A percentile compares a stretch with the other conserved stretches of the same genome.
These are phyloP conservation scores for Globodera ellingtonae DNA, from an alignment of 1,140 invertebrate species.

Conservation along the genomic window DNA sequence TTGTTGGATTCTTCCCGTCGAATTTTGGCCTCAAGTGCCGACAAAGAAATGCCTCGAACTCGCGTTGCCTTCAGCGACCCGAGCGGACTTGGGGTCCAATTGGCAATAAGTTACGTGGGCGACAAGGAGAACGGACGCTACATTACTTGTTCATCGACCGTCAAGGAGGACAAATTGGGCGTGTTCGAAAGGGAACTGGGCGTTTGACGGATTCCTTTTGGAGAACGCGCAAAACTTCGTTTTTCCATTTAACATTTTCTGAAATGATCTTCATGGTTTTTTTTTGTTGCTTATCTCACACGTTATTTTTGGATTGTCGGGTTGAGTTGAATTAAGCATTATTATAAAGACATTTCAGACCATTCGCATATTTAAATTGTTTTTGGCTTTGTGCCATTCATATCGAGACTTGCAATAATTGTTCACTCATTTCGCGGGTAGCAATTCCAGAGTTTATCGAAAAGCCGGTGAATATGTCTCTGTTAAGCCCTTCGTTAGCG, in stretches of 20 bases:
- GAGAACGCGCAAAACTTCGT: conserved; percentile 75
- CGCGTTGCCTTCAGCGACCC: conserved; percentile 46
- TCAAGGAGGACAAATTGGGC: conserved; percentile 80
- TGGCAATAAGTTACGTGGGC: conserved; percentile 33
- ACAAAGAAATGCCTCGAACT: conserved; percentile 15
- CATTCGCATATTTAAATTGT: too few species aligned
- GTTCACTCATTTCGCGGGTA: neutral
- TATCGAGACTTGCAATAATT: neutral
- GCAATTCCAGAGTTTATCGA: neutral
- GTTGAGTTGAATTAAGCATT: too few species aligned
- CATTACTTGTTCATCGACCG: conserved; percentile 28
- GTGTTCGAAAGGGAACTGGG: conserved; percentile 78
- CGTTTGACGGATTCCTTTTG: conserved; percentile 83
- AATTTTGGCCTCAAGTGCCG: conserved; percentile 4
- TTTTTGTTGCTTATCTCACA: conserved; percentile 77
- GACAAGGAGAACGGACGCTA: conserved; percentile 37
- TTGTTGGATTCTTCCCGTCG: conserved; percentile 41
- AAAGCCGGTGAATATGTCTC: neutral
- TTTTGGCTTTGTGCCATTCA: neutral
- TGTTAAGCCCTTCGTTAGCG: neutral
- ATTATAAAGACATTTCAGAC: too few species aligned
- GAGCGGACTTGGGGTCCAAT: conserved; percentile 36
- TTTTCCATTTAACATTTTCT: neutral
- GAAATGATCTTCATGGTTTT: conserved; percentile 72
- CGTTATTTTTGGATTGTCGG: conserved; percentile 24